Evolutionary conservation across 2,888 invertebrate genomes (phyloP).

Genomic region (Agrotis exclamationis): DNA sequence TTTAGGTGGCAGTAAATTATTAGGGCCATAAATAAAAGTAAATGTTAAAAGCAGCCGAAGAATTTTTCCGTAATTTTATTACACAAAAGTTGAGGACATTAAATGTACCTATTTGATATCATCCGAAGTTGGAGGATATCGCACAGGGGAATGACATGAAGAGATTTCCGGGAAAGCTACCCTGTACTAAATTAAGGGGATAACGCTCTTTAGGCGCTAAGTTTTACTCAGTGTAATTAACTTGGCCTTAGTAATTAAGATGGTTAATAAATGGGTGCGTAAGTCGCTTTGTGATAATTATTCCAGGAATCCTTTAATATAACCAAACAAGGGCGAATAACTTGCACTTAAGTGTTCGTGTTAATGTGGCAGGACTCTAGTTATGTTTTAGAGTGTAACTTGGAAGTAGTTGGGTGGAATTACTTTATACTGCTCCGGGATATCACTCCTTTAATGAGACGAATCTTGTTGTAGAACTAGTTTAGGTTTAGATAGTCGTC

Average conservation of each 20-base stretch:
- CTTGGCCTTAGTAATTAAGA: conserved; percentile 89
- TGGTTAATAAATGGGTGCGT: conserved; percentile 90
- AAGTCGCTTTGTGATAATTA: conserved; percentile 89
- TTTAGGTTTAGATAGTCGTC: conserved; percentile 58
- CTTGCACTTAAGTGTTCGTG: conserved; percentile 78
- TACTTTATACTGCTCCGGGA: conserved; percentile 65
- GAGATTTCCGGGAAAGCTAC: conserved; percentile 81
- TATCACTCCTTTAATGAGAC: conserved; percentile 68
- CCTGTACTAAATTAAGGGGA: conserved; percentile 86
- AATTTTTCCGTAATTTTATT: conserved; percentile 88
- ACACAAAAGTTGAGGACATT: conserved; percentile 84
- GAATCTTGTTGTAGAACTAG: conserved; percentile 65
- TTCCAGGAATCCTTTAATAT: conserved; percentile 89
- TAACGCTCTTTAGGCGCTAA: conserved; percentile 87
- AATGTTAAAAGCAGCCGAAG: conserved; percentile 85
- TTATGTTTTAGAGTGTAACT: conserved; percentile 78
- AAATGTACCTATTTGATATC: conserved; percentile 80
- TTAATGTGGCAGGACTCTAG: conserved; percentile 80
- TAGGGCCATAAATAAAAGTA: conserved; percentile 86
- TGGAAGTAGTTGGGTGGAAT: conserved; percentile 72
- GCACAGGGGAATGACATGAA: conserved; percentile 81
- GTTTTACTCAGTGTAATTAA: conserved; percentile 88
- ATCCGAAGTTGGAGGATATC: conserved; percentile 77
- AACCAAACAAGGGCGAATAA: conserved; percentile 84
- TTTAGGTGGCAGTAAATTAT: conserved; percentile 86